These are phyloP conservation scores for Latrodectus geometricus DNA, from an alignment of 1,140 invertebrate species.

Conservation along the genomic window DNA sequence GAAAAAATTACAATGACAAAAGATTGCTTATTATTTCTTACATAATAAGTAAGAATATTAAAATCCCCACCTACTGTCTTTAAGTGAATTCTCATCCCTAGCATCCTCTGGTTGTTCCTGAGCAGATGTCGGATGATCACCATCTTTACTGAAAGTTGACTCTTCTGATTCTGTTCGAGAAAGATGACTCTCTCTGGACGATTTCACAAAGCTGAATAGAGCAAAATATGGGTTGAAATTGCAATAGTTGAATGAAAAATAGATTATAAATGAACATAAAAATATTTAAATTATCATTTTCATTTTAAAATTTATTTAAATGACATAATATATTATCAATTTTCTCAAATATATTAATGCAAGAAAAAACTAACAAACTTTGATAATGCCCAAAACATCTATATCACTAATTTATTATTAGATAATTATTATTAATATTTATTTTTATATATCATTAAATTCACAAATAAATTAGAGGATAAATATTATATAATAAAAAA, in stretches of 20 bases:
- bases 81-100: not conserved
- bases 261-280: not conserved
- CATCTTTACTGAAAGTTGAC: conserved; percentile 23
- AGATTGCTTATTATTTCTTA: not conserved
- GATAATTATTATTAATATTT: too few species aligned
- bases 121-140: not conserved
- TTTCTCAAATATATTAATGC: too few species aligned
- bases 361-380: too few species aligned
- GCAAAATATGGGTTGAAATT: not conserved
- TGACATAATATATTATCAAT: too few species aligned
- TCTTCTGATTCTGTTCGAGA: conserved; percentile 35
- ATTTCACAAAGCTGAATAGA: not conserved
- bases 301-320: not conserved
- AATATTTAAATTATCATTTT: not conserved
- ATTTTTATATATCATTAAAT: too few species aligned
- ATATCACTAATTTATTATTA: too few species aligned
- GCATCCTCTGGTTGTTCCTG: conserved; percentile 15
- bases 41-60: not conserved
- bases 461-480: too few species aligned
- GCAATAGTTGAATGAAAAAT: not conserved
- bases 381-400: too few species aligned
- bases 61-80: conserved; percentile 57
- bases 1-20: not conserved
- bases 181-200: not conserved
- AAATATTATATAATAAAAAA: too few species aligned